Evolutionary conservation across 2,113 vertebrate species (phyloP), one percentile per base, ranked within the genome.

Genomic region (Gallinago paraguaiae): DNA sequence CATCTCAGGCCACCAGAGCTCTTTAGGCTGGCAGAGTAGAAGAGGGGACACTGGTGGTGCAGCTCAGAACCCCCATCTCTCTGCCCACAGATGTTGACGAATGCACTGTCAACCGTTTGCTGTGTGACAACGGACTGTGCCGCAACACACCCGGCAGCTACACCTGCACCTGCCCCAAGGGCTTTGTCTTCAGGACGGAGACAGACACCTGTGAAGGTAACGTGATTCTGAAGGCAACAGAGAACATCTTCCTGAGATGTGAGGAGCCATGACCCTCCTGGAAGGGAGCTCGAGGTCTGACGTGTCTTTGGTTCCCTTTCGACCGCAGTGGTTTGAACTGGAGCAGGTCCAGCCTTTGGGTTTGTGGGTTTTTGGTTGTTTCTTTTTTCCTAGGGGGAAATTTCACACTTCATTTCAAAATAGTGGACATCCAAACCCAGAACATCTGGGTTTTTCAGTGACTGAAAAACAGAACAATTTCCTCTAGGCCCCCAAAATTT

Each of bases 131-230:
- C 0, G 99, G 99, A 1, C 96, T 99, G 90, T 99, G 99, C 96
- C 98, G 99, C 88, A 99, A 99, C 98, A 99, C 99, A 0, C 99
- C 99, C 0, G 99, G 99, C 75, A 99, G 99, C 91, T 99, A 99
- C 98, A 99, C 98, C 53, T 99, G 99, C 97, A 99, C 98, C 22
- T 99, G 99, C 92, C 99, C 99, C 18, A 99, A 99, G 74, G 99
- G 99, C 37, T 99, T 98, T 15, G 97, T 99, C 95, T 99, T 99
- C 97, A 99, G 99, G 93, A 98, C 98, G 0, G 99, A 99, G 63
- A 99, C 99, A 0, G 99, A 99, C 92, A 99, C 99, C 1, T 99
- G 99, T 45, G 99, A 99, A 98, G 99, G 99, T 99, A 94, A 96
- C 1, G 10, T 57, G 61, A 25, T 67, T 41, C 53, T 17, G 37